Evolutionary conservation across 2,113 vertebrate genomes (phyloP), one percentile per base, ranked within the genome.

Genomic region (Callocephalon fimbriatum): DNA sequence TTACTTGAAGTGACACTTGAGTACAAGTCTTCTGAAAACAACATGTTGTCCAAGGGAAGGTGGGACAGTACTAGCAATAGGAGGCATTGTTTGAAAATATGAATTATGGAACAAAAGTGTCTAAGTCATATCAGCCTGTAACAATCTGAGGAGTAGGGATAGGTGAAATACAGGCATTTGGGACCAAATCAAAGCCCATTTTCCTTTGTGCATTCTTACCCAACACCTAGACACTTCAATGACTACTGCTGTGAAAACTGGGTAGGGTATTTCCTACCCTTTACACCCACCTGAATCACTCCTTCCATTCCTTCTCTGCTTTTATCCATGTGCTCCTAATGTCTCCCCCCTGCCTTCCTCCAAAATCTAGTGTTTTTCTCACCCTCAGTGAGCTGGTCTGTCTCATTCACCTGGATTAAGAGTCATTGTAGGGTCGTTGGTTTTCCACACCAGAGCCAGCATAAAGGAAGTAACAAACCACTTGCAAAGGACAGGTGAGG

Each of bases 311-410:
- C 45, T 37, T 9, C 29, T 32, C 10, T 26, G 11, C 5, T 91
- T 7, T 48, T 26, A 79, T 20, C 2, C 4, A 29, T 1, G 6
- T 20, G 2, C 9, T 62, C 35, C 35, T 35, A 26, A 54, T 0
- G 0, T 2, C 6, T 17, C 7, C 12, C 15, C 15, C 4, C 4
- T 15, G 3, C 4, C 1, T 38, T 35, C 16, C 20, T 20, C 6
- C 4, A 29, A 80, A 65, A 56, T 54, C 31, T 32, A 62, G 10
- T n/a, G 19, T 4, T 70, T 16, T 71, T 65, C 35, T 67, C 13
- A 42, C 12, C 1, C 12, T 59, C 32, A 45, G 15, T 31, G 25
- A 71, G 18, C 21, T 40, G 37, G 2, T 76, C 47, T 47, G 13
- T 58, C 40, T 76, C 7, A 8, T 66, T 70, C 35, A 38, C 44